A percentile compares a stretch with the other conserved stretches of the same genome.
phyloP scores from a whole-genome alignment of 2,888 invertebrate species.

The Oligia strigilis region DNA sequence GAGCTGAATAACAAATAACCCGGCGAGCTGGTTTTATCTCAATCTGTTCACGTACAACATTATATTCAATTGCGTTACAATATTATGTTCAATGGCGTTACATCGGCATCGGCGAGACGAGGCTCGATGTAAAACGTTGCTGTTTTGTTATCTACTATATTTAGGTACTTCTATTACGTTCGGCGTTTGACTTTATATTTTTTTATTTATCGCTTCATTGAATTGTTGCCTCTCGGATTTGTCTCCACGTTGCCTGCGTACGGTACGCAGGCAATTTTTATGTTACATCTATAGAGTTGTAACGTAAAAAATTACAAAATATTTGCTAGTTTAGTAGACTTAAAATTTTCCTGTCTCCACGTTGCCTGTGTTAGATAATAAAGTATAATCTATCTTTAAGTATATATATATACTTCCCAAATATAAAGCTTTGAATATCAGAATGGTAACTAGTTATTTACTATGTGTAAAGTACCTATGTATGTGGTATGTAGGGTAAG shows the following conservation, averaged over 20 bases:
- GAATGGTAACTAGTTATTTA: too few species aligned
- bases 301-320: too few species aligned
- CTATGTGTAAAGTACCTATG: too few species aligned
- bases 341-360: too few species aligned
- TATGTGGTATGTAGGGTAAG: too few species aligned
- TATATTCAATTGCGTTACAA: conserved; percentile 33
- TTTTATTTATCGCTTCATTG: conserved; percentile 27
- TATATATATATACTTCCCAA: too few species aligned
- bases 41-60: conserved; percentile 46
- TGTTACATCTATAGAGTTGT: too few species aligned
- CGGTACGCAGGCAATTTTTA: too few species aligned
- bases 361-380: too few species aligned
- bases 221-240: conserved; percentile 25
- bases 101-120: not conserved
- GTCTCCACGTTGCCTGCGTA: conserved; percentile 1
- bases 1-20: conserved; percentile 1
- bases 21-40: conserved; percentile 14
- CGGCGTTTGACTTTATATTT: conserved; percentile 19
- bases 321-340: too few species aligned
- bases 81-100: conserved; percentile 3
- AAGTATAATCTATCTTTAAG: too few species aligned
- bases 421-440: too few species aligned
- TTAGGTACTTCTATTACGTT: not conserved
- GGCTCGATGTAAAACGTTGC: not conserved
- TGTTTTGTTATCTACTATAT: conserved; percentile 15